These are phyloP conservation scores for Cryptotermes secundus DNA, from an alignment of 1,140 invertebrate species.

Conservation along the genomic window DNA sequence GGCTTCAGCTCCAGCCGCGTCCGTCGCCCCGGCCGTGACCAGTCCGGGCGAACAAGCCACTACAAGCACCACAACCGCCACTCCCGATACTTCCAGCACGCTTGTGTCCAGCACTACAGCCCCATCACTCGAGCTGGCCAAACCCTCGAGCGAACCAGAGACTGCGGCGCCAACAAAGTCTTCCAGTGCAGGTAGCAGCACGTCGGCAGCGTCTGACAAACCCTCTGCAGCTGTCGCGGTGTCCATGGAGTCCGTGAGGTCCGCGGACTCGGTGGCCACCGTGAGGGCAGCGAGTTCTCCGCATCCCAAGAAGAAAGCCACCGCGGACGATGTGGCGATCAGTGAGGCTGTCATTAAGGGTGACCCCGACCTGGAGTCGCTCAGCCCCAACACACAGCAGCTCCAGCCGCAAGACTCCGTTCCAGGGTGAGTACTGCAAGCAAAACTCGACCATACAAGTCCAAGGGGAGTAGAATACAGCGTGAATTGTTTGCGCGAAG, in stretches of 20 bases:
- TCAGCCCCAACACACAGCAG: not conserved
- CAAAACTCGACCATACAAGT: too few species aligned
- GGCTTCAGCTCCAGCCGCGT: not conserved
- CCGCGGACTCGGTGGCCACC: not conserved
- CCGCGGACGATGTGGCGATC: not conserved
- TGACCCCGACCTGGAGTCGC: not conserved
- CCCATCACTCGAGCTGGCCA: conserved; percentile 22
- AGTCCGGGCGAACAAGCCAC: not conserved
- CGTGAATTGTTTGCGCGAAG: too few species aligned
- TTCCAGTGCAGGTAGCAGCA: not conserved
- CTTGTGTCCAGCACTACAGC: conserved; percentile 18
- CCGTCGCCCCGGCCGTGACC: not conserved
- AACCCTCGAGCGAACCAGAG: not conserved
- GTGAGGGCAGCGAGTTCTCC: not conserved
- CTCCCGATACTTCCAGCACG: not conserved
- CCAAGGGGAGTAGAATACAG: too few species aligned
- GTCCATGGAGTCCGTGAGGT: not conserved
- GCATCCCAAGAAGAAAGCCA: not conserved
- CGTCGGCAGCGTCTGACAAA: not conserved
- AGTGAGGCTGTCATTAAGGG: not conserved
- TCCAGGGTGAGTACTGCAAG: too few species aligned
- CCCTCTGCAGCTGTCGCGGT: not conserved
- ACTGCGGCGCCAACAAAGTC: not conserved
- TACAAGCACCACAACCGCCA: not conserved
- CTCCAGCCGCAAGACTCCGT: not conserved